Conservation (phyloP, 2,888 invertebrate genomes). For the Fragum fragum region DNA sequence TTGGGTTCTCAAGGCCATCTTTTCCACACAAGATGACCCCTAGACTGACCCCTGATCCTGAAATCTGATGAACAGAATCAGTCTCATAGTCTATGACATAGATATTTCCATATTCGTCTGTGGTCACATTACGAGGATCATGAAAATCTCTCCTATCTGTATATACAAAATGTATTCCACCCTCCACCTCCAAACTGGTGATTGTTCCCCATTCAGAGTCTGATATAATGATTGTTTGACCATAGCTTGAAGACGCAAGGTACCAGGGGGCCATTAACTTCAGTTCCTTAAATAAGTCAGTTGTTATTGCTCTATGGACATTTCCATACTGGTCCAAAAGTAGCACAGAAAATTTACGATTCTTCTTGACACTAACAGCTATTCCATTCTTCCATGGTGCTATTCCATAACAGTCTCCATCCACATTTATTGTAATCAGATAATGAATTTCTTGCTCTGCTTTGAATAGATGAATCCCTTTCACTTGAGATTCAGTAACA, state of each 20-base stretch:
- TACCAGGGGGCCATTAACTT: conserved; percentile 58
- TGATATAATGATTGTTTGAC: conserved; percentile 45
- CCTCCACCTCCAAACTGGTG: conserved; percentile 47
- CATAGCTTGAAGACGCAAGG: conserved; percentile 39
- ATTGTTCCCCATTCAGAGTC: conserved; percentile 49
- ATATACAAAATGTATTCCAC: conserved; percentile 44
- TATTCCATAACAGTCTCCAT: conserved; percentile 59
- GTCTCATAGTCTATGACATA: conserved; percentile 59
- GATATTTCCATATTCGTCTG: conserved; percentile 53
- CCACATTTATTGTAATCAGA: conserved; percentile 51
- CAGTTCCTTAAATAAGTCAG: conserved; percentile 29
- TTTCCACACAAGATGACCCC: conserved; percentile 46
- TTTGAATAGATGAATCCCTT: conserved; percentile 52
- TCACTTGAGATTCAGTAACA: conserved; percentile 50
- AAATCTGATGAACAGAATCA: conserved; percentile 52
- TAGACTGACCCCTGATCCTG: conserved; percentile 34
- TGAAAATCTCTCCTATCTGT: conserved; percentile 38
- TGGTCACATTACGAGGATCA: conserved; percentile 57
- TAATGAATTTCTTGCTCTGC: conserved; percentile 50
- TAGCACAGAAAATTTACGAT: conserved; percentile 37
- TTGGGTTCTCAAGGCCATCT: conserved; percentile 51
- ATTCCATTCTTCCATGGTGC: conserved; percentile 51
- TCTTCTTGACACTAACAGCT: conserved; percentile 51
- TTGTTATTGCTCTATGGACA: conserved; percentile 36
- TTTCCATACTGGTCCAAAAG: conserved; percentile 59